A percentile compares a stretch with the other conserved stretches of the same genome.
These are phyloP conservation scores for Nyctibius grandis DNA, from an alignment of 2,797 vertebrate genomes.

Conservation along the genomic window DNA sequence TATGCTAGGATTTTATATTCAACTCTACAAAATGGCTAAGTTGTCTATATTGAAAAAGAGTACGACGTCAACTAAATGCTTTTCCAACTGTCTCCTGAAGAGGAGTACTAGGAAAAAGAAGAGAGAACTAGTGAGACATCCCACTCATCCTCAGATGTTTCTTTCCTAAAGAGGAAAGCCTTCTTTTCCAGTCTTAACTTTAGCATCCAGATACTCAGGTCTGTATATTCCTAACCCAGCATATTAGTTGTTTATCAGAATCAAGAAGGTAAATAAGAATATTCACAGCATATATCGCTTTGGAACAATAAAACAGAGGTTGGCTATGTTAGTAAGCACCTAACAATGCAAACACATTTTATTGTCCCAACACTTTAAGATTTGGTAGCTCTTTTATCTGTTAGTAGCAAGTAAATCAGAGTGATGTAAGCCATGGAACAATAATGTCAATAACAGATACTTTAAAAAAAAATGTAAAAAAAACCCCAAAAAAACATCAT, in stretches of 20 bases:
- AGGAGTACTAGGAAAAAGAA: background rate
- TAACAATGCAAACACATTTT: background rate
- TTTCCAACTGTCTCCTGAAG: background rate
- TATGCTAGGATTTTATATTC: background rate
- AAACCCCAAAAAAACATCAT: too few species aligned
- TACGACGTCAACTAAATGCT: background rate
- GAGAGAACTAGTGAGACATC: background rate
- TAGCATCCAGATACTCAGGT: background rate
- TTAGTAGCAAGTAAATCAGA: background rate
- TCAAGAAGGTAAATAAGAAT: background rate
- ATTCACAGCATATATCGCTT: background rate
- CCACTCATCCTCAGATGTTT: background rate
- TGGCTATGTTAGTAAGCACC: background rate
- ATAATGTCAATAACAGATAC: background rate
- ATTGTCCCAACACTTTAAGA: background rate
- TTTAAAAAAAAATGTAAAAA: background rate
- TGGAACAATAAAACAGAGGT: background rate
- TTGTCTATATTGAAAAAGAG: background rate
- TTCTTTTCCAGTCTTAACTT: background rate
- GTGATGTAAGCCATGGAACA: background rate
- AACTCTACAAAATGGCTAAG: background rate
- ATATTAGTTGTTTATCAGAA: background rate
- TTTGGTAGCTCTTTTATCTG: background rate
- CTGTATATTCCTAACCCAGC: background rate
- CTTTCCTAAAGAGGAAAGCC: background rate